Percentiles rank a stretch among this genome's conserved stretches.
Evolutionary conservation across 1,140 invertebrate species (phyloP).

Genomic region (Scylla paramamosain): DNA sequence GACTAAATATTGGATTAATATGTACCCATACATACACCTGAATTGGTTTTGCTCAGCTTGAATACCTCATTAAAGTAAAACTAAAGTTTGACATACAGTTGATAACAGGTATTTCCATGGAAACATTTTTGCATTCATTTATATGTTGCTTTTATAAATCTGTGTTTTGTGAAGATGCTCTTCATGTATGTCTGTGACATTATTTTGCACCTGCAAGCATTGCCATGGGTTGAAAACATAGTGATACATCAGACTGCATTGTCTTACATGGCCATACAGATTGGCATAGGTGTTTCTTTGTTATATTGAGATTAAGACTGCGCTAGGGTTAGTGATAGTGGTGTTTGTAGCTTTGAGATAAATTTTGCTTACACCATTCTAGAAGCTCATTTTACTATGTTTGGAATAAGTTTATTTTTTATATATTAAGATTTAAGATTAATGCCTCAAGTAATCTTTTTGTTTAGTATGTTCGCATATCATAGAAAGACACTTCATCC

Average conservation of each 20-base stretch:
- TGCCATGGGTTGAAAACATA: not conserved
- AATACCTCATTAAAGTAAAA: too few relatives aligned
- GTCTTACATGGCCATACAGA: not conserved
- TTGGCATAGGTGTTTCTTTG: not conserved
- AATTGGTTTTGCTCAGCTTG: too few relatives aligned
- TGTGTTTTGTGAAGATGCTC: not conserved
- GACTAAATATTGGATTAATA: too few relatives aligned
- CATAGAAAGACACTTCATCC: slow-evolving; percentile 26
- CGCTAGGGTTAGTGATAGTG: not conserved
- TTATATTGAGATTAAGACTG: not conserved
- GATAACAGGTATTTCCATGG: too few relatives aligned
- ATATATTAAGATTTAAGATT: not conserved
- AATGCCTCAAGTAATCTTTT: not conserved
- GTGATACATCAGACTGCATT: not conserved
- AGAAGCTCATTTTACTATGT: not conserved
- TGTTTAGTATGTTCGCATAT: slow-evolving; percentile 28
- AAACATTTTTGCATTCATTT: too few relatives aligned
- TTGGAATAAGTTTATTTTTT: not conserved
- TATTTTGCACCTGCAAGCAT: not conserved
- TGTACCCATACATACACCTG: too few relatives aligned
- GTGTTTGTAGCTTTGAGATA: not conserved
- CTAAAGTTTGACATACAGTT: too few relatives aligned
- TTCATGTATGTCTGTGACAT: not conserved
- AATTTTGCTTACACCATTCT: not conserved
- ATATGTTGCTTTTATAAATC: too few relatives aligned